A percentile compares a stretch with the other conserved stretches of the same genome.
These are phyloP conservation scores for Leptarthrus brevirostris DNA, from an alignment of 2,888 invertebrate genomes.

Conservation along the genomic window DNA sequence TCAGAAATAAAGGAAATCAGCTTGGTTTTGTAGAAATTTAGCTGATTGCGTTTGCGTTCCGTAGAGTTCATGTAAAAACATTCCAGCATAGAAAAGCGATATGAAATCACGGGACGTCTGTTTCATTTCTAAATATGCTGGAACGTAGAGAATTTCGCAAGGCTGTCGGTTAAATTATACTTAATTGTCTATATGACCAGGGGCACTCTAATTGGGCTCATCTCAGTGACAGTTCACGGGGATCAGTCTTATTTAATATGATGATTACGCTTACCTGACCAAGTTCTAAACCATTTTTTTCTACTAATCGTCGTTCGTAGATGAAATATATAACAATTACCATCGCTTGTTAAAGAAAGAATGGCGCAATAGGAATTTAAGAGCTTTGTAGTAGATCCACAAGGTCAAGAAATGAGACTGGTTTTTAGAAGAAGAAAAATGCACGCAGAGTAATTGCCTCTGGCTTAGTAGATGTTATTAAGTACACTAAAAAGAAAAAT, in stretches of 20 bases:
- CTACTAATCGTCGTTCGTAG: too few relatives aligned
- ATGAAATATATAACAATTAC: slow-evolving; percentile 23
- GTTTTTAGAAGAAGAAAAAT: background rate
- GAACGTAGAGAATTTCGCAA: slow-evolving; percentile 19
- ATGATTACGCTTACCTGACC: too few relatives aligned
- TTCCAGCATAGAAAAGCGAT: background rate
- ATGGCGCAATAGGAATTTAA: slow-evolving; percentile 10
- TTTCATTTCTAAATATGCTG: background rate
- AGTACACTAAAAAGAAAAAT: too few relatives aligned
- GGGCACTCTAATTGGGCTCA: background rate
- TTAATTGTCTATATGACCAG: slow-evolving; percentile 12
- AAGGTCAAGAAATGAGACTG: slow-evolving; percentile 20
- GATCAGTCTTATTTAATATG: too few relatives aligned
- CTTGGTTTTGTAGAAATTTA: too few relatives aligned
- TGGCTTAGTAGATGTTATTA: too few relatives aligned
- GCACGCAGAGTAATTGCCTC: background rate
- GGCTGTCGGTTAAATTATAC: slow-evolving; percentile 18
- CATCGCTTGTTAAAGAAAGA: slow-evolving; percentile 1
- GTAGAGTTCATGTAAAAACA: too few relatives aligned
- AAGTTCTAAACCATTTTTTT: too few relatives aligned
- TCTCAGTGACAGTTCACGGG: background rate
- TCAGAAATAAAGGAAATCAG: too few relatives aligned
- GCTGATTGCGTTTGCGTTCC: too few relatives aligned
- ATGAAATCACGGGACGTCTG: background rate
- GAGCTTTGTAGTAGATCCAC: slow-evolving; percentile 4